Conservation (phyloP, 2,797 vertebrate species). For the Margarornis squamiger region DNA sequence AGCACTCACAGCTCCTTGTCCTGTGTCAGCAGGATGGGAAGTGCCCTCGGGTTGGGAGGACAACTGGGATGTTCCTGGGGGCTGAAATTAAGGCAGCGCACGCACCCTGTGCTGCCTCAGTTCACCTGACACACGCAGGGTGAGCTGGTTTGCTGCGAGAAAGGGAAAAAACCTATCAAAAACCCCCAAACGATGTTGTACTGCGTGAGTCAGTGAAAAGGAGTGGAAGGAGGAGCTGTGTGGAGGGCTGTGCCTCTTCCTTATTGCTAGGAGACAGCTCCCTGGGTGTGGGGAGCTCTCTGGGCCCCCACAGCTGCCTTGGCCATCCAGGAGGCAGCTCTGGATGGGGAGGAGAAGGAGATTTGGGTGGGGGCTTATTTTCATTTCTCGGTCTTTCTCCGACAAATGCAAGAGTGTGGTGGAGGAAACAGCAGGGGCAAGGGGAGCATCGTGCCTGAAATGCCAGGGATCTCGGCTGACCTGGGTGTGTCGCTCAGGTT, state of each 20-base stretch:
- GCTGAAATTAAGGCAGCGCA: background rate
- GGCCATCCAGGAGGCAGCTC: background rate
- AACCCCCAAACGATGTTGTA: accelerated
- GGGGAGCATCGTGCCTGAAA: accelerated
- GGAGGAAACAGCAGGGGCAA: background rate
- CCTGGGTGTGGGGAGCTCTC: accelerated
- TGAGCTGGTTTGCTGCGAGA: background rate
- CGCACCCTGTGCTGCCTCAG: background rate
- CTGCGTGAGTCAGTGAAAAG: background rate
- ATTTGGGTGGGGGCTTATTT: background rate
- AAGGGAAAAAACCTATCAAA: background rate
- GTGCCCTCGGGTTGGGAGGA: background rate
- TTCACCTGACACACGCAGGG: background rate
- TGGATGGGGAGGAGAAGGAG: background rate
- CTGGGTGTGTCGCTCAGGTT: accelerated
- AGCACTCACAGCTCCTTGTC: background rate
- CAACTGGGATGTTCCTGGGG: background rate
- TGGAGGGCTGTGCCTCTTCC: background rate
- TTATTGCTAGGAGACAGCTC: conserved; percentile 49
- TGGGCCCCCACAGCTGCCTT: background rate
- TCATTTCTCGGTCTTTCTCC: background rate
- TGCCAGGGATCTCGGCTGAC: background rate
- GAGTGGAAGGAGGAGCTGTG: conserved; percentile 21
- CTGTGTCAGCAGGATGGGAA: background rate
- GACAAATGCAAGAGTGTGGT: accelerated